Evolutionary conservation across 2,113 vertebrate species (phyloP).

Genomic region (Thamnophis sirtalis): DNA sequence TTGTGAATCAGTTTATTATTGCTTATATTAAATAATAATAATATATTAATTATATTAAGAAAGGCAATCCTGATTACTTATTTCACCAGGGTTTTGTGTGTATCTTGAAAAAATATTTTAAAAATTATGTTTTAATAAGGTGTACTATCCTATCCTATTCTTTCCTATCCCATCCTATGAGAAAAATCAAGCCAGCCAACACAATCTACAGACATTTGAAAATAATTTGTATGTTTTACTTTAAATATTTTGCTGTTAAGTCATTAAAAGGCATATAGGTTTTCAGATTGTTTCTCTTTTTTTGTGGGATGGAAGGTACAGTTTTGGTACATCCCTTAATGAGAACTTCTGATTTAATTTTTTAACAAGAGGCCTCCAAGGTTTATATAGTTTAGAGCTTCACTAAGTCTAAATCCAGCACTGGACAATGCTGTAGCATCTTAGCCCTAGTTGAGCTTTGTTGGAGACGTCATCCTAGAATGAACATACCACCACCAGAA

Average conservation of each 20-base stretch:
- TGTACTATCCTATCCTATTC: neutral
- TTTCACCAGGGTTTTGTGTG: neutral
- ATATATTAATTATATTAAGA: neutral
- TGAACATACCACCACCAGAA: neutral
- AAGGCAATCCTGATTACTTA: neutral
- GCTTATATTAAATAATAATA: neutral
- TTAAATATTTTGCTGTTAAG: neutral
- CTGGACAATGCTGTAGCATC: neutral
- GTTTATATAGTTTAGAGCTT: neutral
- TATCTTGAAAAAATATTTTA: neutral
- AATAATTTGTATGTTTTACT: neutral
- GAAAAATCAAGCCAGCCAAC: neutral
- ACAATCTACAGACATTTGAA: neutral
- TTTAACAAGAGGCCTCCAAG: neutral
- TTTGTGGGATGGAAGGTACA: neutral
- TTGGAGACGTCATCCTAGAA: neutral
- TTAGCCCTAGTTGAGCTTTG: neutral
- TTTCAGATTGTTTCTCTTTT: neutral
- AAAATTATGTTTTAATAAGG: neutral
- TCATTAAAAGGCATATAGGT: neutral
- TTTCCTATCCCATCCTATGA: neutral
- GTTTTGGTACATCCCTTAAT: neutral
- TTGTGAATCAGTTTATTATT: neutral
- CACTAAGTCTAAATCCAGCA: neutral
- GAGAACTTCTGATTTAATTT: neutral